These are phyloP conservation scores for Caenorhabditis sp. DNA, from an alignment of 2,888 invertebrate genomes.

Conservation along the genomic window DNA sequence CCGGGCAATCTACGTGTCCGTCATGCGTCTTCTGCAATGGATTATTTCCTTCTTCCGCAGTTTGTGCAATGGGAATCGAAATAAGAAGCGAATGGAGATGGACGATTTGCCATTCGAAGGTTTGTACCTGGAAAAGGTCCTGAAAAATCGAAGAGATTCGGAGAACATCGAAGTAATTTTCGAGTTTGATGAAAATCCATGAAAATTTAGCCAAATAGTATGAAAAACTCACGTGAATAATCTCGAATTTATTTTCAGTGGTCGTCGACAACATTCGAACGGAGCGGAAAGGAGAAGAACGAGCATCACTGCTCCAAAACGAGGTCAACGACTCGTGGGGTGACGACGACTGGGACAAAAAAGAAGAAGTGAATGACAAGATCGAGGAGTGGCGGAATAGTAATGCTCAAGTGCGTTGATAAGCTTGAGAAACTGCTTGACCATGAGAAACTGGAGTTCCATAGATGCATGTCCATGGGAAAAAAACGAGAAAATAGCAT, in stretches of 20 bases:
- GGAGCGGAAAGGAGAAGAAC: constrained; percentile 49
- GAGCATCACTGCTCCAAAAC: constrained; percentile 56
- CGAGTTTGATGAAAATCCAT: background rate
- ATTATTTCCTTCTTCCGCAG: constrained; percentile 56
- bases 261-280: constrained; percentile 50
- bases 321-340: constrained; percentile 71
- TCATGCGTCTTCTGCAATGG: constrained; percentile 61
- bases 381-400: constrained; percentile 79
- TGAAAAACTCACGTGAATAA: too few relatives aligned
- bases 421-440: background rate
- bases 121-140: background rate
- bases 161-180: background rate
- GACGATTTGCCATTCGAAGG: constrained; percentile 65
- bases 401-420: constrained; percentile 35
- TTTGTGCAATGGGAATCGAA: constrained; percentile 55
- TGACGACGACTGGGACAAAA: constrained; percentile 74
- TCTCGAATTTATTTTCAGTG: too few relatives aligned
- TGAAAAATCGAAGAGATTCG: background rate
- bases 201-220: background rate
- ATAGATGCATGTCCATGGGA: too few relatives aligned
- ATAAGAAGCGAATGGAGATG: constrained; percentile 62
- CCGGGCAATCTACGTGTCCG: constrained; percentile 58
- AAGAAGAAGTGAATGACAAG: constrained; percentile 75
- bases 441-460: background rate
- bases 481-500: background rate